phyloP scores from a whole-genome alignment of 35 echinoderm and acorn worm species.

The Lytechinus variegatus region DNA sequence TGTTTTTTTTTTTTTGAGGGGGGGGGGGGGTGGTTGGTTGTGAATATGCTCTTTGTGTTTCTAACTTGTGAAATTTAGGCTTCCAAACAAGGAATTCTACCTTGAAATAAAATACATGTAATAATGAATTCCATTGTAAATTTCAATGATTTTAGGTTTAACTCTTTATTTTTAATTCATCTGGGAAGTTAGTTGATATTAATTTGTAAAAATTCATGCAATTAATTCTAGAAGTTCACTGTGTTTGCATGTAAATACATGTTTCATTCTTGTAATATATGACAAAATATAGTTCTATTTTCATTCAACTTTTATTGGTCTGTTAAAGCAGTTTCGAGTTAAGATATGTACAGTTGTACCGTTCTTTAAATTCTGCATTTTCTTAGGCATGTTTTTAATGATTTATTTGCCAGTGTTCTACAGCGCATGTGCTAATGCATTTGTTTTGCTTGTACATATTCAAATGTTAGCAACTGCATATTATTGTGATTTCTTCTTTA shows the following conservation, averaged over 20 bases:
- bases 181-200: not conserved
- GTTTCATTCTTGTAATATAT: not conserved
- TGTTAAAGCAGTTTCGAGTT: not conserved
- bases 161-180: not conserved
- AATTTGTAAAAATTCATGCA: not conserved
- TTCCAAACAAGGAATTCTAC: not conserved
- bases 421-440: not conserved
- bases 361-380: not conserved
- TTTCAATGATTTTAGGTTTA: not conserved
- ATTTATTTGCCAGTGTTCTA: not conserved
- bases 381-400: not conserved
- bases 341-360: not conserved
- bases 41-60: not conserved
- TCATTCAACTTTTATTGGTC: not conserved
- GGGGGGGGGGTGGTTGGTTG: not conserved
- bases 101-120: not conserved
- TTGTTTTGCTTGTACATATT: not conserved
- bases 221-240: not conserved
- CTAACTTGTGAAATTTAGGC: not conserved
- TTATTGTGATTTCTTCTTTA: not conserved
- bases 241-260: not conserved
- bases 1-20: not conserved
- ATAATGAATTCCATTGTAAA: not conserved
- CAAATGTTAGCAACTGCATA: not conserved
- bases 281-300: slow-evolving; percentile 7